phyloP scores from a whole-genome alignment of 2,797 vertebrate species.

The Cuniculus paca region DNA sequence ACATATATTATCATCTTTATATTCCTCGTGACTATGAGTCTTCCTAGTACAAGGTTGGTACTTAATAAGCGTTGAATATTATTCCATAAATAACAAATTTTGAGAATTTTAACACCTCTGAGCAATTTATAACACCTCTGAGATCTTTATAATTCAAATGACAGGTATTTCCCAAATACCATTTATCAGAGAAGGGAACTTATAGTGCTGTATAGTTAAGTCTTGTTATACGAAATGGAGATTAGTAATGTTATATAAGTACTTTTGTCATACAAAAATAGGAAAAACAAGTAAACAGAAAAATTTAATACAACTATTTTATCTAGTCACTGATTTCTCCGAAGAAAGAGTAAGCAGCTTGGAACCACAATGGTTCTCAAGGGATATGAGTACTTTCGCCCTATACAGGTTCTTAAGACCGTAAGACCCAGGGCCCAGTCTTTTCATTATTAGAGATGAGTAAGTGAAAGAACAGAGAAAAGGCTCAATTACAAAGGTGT shows the following conservation, averaged over 20 bases:
- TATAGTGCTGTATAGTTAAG: background rate
- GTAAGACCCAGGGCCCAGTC: background rate
- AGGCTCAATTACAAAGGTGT: background rate
- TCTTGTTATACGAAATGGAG: background rate
- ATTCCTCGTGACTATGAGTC: conserved; percentile 4
- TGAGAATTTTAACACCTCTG: background rate
- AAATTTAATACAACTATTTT: background rate
- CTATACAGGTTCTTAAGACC: background rate
- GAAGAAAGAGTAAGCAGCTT: background rate
- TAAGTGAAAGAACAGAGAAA: background rate
- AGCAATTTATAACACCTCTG: too few relatives aligned
- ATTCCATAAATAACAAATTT: conserved; percentile 41
- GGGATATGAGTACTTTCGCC: background rate
- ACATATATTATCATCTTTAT: background rate
- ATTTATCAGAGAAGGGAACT: conserved; percentile 7
- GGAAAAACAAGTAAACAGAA: conserved; percentile 29
- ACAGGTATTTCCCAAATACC: background rate
- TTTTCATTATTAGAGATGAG: background rate
- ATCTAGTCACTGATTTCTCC: background rate
- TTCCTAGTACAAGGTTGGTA: background rate
- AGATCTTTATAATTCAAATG: background rate
- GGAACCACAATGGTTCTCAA: conserved; percentile 14
- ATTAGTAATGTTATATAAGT: background rate
- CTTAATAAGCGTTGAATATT: conserved; percentile 4
- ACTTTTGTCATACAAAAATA: conserved; percentile 13